phyloP scores from a whole-genome alignment of 2,797 vertebrate species.

The Triplophysa bombifrons region DNA sequence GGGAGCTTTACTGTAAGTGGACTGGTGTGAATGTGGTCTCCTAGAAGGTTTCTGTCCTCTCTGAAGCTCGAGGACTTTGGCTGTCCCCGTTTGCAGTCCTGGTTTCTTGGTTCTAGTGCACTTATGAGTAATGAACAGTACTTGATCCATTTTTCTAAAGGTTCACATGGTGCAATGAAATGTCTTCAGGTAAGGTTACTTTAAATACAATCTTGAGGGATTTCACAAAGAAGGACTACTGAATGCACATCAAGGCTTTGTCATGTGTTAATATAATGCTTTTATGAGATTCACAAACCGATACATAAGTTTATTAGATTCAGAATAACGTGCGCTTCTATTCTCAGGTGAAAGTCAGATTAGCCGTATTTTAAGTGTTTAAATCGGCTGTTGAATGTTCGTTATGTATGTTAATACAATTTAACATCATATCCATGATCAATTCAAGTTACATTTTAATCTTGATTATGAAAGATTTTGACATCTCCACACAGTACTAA shows the following conservation, averaged over 20 bases:
- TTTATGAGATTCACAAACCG: conserved; percentile 3
- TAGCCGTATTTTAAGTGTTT: background rate
- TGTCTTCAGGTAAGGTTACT: background rate
- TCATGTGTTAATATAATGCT: background rate
- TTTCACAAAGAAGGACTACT: background rate
- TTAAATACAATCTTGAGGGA: background rate
- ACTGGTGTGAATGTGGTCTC: background rate
- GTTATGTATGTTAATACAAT: background rate
- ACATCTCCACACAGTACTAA: background rate
- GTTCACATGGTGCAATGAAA: background rate
- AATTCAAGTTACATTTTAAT: background rate
- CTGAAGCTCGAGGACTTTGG: background rate
- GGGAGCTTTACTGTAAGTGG: background rate
- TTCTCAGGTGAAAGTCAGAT: background rate
- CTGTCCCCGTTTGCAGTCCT: background rate
- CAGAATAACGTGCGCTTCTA: background rate
- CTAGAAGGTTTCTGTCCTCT: background rate
- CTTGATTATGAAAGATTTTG: background rate
- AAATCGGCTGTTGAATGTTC: background rate
- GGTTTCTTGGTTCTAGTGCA: background rate
- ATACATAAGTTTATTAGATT: background rate
- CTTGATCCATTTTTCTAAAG: background rate
- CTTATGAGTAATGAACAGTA: background rate
- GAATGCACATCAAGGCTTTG: conserved; percentile 7
- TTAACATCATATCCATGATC: background rate